These are phyloP conservation scores for Brachionus asplanchnoidis DNA, from an alignment of 1,140 invertebrate species.

Conservation along the genomic window DNA sequence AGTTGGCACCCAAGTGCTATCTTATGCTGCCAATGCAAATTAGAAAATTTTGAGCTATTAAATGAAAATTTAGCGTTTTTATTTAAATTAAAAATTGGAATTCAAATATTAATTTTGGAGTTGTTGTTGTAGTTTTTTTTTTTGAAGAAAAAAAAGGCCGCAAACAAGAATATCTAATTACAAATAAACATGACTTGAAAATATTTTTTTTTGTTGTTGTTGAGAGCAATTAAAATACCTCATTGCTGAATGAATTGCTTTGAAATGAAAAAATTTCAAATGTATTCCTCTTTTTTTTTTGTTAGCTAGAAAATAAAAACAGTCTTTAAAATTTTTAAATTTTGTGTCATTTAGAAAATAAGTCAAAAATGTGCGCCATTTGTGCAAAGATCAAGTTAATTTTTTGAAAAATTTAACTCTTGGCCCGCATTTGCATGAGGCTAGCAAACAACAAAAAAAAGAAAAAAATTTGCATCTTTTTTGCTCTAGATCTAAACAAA, in stretches of 20 bases:
- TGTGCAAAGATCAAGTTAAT: background rate
- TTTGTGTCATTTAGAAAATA: background rate
- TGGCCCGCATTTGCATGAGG: background rate
- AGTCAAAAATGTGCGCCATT: background rate
- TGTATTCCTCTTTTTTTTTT: background rate
- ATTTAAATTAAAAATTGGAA: background rate
- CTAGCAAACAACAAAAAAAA: background rate
- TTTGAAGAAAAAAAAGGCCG: background rate
- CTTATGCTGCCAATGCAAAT: background rate
- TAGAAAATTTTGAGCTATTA: background rate
- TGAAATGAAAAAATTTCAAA: background rate
- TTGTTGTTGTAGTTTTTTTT: background rate
- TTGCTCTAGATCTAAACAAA: background rate
- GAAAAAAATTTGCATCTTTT: background rate
- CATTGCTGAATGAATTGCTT: background rate
- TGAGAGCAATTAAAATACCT: background rate
- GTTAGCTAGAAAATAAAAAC: too few species aligned
- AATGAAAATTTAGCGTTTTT: background rate
- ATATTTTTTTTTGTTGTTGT: background rate
- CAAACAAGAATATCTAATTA: background rate
- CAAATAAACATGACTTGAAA: background rate
- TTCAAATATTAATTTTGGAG: background rate
- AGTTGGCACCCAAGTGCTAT: background rate
- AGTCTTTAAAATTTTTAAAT: too few species aligned
- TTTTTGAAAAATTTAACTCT: background rate